Base-by-base conservation (phyloP, 2,797 vertebrate species). In the Crenichthys baileyi region DNA sequence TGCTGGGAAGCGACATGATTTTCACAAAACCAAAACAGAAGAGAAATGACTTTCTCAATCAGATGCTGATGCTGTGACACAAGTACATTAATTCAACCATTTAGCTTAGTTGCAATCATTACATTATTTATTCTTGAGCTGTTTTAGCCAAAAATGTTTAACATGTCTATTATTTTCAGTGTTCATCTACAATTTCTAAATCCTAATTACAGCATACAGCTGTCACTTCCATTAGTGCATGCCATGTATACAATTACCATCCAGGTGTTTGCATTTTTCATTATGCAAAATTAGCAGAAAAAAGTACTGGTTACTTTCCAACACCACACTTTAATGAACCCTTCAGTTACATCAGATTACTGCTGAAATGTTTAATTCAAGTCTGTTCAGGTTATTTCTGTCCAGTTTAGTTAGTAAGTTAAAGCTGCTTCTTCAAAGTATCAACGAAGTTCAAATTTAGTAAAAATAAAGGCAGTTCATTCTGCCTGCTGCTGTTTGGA, bases 1-100 rank as follows among this genome's bases (percentile, higher is more conserved):
- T 67, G 71, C 75, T 39, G 36, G 56, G 70, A 88, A 81, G 75
- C 77, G 78, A 87, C 78, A 51, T 56, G 53, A 29, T 77, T 80
- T 83, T 77, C 51, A 80, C 77, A 9, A 46, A 85, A 78, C 74
- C 58, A 7, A 65, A 29, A 68, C 29, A n/a, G 11, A 55, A 58
- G 24, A 58, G 55, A 75, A 76, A 73, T 76, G 7, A n/a, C 12
- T 44, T 53, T 51, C 18, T 63, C 46, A 31, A 70, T 75, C 36
- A 74, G 53, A 83, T 39, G 18, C 39, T 8, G 20, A 22, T 55
- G 13, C 39, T 9, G 11, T 26, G 4, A 41, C 48, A 48, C 39
- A 22, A 39, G 36, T n/a, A 76, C 8, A 0, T 53, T 46, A 67
- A 12, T 48, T 50, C 41, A 8, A 4, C 4, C n/a, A 31, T 53